These are phyloP conservation scores for Diachasmimorpha longicaudata DNA, from an alignment of 1,140 invertebrate species.

Conservation along the genomic window DNA sequence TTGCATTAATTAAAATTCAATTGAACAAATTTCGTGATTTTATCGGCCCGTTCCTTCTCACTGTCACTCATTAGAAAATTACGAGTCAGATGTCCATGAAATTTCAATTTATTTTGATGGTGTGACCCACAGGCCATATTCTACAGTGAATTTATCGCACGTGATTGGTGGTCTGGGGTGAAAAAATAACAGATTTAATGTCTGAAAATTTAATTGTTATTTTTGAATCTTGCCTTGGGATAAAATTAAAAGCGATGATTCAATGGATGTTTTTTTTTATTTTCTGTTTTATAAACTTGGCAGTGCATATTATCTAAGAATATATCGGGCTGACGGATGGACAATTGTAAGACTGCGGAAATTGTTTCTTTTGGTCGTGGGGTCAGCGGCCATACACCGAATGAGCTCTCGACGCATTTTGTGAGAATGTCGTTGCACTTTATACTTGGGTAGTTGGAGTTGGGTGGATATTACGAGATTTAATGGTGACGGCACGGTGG, in stretches of 20 bases:
- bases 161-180: no score
- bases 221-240: not conserved
- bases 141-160: no score
- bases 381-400: not conserved
- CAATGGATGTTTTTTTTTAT: not conserved
- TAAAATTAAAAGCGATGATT: not conserved
- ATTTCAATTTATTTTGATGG: no score
- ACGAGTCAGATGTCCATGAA: no score
- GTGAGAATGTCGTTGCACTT: not conserved
- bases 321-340: not conserved
- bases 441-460: not conserved
- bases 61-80: no score
- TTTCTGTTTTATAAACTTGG: not conserved
- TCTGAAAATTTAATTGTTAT: not conserved
- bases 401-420: not conserved
- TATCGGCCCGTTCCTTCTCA: no score
- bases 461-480: not conserved
- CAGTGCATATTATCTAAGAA: not conserved
- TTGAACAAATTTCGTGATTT: no score
- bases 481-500: not conserved
- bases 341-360: conserved; percentile 7
- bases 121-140: no score
- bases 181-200: no score
- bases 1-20: no score
- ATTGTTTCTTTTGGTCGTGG: not conserved